Percentiles rank a stretch among this genome's conserved stretches.
phyloP scores from a whole-genome alignment of 2,113 vertebrate species.

The Zosterops lateralis region DNA sequence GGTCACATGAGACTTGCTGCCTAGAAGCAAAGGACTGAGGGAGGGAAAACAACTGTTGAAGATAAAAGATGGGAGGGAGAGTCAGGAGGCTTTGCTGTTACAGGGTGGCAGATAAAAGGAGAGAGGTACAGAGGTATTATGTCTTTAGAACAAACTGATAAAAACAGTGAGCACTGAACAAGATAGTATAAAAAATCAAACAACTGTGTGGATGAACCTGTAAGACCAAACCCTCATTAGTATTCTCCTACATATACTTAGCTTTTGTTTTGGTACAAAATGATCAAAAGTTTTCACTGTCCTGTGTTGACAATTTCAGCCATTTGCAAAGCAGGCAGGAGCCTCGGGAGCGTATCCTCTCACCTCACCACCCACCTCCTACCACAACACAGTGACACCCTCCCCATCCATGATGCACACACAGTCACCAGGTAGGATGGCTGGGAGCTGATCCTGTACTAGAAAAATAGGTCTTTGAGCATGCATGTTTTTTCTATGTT shows the following conservation, averaged over 20 bases:
- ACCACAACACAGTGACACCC: slow-evolving; percentile 88
- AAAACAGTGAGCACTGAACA: neutral
- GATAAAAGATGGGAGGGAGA: neutral
- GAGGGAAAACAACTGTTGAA: neutral
- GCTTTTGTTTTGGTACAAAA: neutral
- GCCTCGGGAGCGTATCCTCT: slow-evolving; percentile 87
- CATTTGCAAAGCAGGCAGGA: slow-evolving; percentile 81
- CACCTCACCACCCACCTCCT: slow-evolving; percentile 92
- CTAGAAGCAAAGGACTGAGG: neutral
- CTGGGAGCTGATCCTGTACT: neutral
- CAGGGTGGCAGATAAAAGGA: neutral
- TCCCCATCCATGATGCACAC: slow-evolving; percentile 97
- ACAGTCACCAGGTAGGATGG: slow-evolving; percentile 89
- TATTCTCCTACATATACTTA: neutral
- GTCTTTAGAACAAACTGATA: neutral
- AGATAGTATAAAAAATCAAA: neutral
- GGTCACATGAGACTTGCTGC: neutral
- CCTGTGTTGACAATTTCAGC: slow-evolving; percentile 60
- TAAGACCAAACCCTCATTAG: neutral
- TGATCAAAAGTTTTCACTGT: neutral
- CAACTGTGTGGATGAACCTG: neutral
- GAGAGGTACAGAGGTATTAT: neutral
- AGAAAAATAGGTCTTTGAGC: neutral
- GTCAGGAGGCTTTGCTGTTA: neutral
- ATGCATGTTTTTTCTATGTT: neutral